Conservation (phyloP, 2,888 invertebrate genomes). For the Anaspis maculata region DNA sequence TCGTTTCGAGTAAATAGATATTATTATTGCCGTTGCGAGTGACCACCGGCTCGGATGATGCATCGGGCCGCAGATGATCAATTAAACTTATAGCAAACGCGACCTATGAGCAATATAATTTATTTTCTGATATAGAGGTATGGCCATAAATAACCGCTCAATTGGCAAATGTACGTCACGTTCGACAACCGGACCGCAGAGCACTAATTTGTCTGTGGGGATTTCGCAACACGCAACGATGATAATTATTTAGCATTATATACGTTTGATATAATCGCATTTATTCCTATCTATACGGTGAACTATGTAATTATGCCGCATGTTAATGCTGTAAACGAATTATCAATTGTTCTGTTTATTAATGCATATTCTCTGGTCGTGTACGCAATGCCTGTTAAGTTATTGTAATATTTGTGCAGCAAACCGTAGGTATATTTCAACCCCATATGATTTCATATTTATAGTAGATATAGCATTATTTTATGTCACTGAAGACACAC, state of each 20-base stretch:
- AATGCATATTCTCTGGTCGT: too few relatives aligned
- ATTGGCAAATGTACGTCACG: conserved; percentile 39
- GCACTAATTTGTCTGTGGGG: conserved; percentile 38
- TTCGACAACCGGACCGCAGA: conserved; percentile 37
- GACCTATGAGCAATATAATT: conserved; percentile 33
- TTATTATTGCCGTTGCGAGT: too few relatives aligned
- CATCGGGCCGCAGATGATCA: conserved; percentile 18
- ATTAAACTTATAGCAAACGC: conserved; percentile 28
- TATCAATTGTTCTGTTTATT: conserved; percentile 22
- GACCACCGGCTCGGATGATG: too few relatives aligned
- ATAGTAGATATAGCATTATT: too few relatives aligned
- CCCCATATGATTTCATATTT: too few relatives aligned
- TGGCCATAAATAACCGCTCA: conserved; percentile 32
- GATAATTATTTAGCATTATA: conserved; percentile 41
- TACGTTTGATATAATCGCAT: conserved; percentile 37
- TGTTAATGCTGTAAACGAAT: conserved; percentile 31
- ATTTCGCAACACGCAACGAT: conserved; percentile 34
- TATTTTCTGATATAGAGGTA: conserved; percentile 30
- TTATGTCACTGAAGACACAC: too few relatives aligned
- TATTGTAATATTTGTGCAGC: too few relatives aligned
- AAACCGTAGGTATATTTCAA: too few relatives aligned
- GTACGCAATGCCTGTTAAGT: too few relatives aligned
- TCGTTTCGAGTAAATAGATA: too few relatives aligned
- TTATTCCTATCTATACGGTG: conserved; percentile 31
- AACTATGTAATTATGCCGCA: conserved; percentile 30